Conservation (phyloP, 1,140 invertebrate species). For the Lycorma delicatula region DNA sequence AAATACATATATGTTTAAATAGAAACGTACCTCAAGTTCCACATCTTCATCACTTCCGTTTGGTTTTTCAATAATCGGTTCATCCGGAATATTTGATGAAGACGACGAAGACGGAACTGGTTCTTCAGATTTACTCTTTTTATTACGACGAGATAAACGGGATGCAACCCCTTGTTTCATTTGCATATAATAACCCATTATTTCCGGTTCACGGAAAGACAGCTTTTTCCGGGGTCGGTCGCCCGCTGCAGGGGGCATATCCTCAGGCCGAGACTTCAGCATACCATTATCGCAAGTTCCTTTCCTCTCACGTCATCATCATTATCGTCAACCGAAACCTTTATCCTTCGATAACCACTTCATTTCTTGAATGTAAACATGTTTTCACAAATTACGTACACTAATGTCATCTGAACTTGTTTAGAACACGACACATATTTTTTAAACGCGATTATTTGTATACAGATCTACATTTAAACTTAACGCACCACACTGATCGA, state of each 20-base stretch:
- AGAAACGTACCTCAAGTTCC: slow-evolving; percentile 42
- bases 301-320: neutral
- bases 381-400: too few relatives aligned
- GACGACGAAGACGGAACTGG: neutral
- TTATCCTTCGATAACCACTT: too few relatives aligned
- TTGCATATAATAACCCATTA: slow-evolving; percentile 43
- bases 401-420: too few relatives aligned
- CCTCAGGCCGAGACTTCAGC: slow-evolving; percentile 5
- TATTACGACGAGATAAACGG: slow-evolving; percentile 21
- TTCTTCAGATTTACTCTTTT: slow-evolving; percentile 18
- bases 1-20: too few relatives aligned
- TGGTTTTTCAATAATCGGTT: slow-evolving; percentile 34
- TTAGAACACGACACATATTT: too few relatives aligned
- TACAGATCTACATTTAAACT: too few relatives aligned
- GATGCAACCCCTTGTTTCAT: slow-evolving; percentile 31
- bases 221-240: slow-evolving; percentile 72
- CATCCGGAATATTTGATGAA: slow-evolving; percentile 26
- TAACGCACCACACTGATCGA: too few relatives aligned
- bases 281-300: neutral
- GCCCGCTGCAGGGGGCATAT: neutral
- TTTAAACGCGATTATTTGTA: too few relatives aligned
- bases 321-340: too few relatives aligned
- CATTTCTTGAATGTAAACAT: too few relatives aligned
- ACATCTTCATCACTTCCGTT: slow-evolving; percentile 27
- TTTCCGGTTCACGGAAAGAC: slow-evolving; percentile 75